Evolutionary conservation across 2,888 invertebrate genomes (phyloP).

Genomic region (Calephelis perditalis): DNA sequence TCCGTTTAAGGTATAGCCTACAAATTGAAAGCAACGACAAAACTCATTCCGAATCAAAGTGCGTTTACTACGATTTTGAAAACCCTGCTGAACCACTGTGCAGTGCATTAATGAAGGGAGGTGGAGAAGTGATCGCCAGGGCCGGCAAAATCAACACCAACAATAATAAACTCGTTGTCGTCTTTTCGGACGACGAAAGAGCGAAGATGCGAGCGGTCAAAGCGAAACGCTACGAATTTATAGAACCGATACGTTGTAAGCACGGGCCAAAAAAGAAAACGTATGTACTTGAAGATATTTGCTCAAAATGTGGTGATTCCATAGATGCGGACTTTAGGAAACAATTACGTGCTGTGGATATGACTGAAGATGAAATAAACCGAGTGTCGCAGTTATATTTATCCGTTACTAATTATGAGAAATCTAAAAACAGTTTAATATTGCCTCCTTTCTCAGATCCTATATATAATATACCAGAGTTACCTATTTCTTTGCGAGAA

Average conservation of each 20-base stretch:
- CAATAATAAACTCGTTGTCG: conserved; percentile 45
- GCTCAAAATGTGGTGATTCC: conserved; percentile 57
- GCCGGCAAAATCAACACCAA: conserved; percentile 36
- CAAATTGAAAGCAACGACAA: conserved; percentile 60
- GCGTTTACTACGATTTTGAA: conserved; percentile 64
- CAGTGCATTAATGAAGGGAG: conserved; percentile 58
- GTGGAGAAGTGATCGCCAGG: conserved; percentile 58
- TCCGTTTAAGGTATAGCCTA: conserved; percentile 60
- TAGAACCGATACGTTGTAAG: conserved; percentile 53
- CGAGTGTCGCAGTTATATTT: conserved; percentile 57
- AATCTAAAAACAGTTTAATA: conserved; percentile 48
- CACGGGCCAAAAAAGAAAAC: conserved; percentile 43
- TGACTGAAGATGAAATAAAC: conserved; percentile 61
- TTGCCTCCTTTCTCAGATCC: conserved; percentile 60
- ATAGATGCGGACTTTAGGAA: conserved; percentile 53
- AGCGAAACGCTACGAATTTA: conserved; percentile 50
- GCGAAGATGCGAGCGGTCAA: conserved; percentile 30
- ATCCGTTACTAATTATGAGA: conserved; percentile 56
- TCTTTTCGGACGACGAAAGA: conserved; percentile 45
- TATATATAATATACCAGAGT: conserved; percentile 58
- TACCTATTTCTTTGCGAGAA: conserved; percentile 49
- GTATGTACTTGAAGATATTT: conserved; percentile 47
- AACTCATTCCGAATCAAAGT: conserved; percentile 56
- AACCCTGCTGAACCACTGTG: conserved; percentile 60
- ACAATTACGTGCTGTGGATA: conserved; percentile 50